Conservation (phyloP, 2,113 vertebrate species). For the Tichodroma muraria region DNA sequence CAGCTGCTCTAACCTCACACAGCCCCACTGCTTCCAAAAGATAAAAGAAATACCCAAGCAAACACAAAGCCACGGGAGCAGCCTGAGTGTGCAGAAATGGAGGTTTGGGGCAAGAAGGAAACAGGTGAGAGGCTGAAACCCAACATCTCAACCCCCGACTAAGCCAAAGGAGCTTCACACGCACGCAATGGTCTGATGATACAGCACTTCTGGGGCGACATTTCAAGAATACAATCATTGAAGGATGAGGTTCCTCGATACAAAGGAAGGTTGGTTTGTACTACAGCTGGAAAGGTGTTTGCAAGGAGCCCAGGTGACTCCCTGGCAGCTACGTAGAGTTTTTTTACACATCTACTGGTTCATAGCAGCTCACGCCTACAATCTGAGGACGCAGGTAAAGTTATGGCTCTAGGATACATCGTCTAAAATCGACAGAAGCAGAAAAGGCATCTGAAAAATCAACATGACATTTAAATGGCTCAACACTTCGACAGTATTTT, state of each 20-base stretch:
- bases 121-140: neutral
- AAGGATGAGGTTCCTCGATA: conserved; percentile 42
- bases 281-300: neutral
- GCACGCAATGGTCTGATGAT: neutral
- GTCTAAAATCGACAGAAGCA: conserved; percentile 49
- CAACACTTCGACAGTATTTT: neutral
- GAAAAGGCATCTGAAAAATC: conserved; percentile 61
- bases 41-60: neutral
- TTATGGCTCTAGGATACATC: conserved; percentile 64
- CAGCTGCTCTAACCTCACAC: neutral
- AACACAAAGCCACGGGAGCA: neutral
- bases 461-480: conserved; percentile 15
- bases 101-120: neutral
- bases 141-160: neutral
- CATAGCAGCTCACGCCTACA: conserved; percentile 58
- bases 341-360: conserved; percentile 51
- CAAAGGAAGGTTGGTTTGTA: conserved; percentile 33
- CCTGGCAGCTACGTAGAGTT: neutral
- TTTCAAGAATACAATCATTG: neutral
- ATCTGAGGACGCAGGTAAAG: conserved; percentile 36
- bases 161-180: neutral
- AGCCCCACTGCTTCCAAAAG: neutral
- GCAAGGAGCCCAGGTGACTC: neutral
- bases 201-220: conserved; percentile 23
- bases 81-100: neutral